Evolutionary conservation across 1,140 invertebrate species (phyloP).

Genomic region (Hyles euphorbiae): DNA sequence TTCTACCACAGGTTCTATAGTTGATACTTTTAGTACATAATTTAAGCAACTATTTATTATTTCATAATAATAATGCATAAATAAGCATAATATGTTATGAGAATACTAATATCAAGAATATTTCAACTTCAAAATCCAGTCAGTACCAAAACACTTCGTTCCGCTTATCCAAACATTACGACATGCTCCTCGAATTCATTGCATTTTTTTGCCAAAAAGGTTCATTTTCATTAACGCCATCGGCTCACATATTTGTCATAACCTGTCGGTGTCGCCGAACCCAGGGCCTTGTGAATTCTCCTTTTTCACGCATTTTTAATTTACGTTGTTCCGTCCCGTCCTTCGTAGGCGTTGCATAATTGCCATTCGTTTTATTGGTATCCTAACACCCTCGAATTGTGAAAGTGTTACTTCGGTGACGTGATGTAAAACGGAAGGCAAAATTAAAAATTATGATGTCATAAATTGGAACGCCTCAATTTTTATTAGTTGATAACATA

Average conservation of each 20-base stretch:
- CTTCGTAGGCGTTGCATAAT: slow-evolving; percentile 26
- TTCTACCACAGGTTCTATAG: too few relatives aligned
- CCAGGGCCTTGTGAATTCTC: slow-evolving; percentile 31
- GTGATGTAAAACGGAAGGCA: too few relatives aligned
- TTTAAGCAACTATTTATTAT: too few relatives aligned
- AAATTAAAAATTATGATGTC: too few relatives aligned
- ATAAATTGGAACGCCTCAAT: too few relatives aligned
- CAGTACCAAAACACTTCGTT: slow-evolving; percentile 12
- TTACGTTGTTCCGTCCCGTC: slow-evolving; percentile 62
- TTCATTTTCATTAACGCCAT: slow-evolving; percentile 71
- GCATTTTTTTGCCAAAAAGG: slow-evolving; percentile 51
- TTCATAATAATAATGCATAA: too few relatives aligned
- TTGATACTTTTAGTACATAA: too few relatives aligned
- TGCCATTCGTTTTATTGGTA: slow-evolving; percentile 13
- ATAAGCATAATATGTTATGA: too few relatives aligned
- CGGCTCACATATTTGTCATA: slow-evolving; percentile 73
- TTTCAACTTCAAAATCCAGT: not conserved
- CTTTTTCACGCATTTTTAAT: slow-evolving; percentile 71
- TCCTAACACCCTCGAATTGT: not conserved
- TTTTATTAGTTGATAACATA: too few relatives aligned
- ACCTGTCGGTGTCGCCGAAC: slow-evolving; percentile 41
- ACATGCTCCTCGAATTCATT: slow-evolving; percentile 29
- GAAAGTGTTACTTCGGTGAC: not conserved
- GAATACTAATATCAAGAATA: too few relatives aligned
- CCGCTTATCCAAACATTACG: slow-evolving; percentile 26